Evolutionary conservation across 2,113 vertebrate species (phyloP), one percentile per base, ranked within the genome.

Genomic region (Forbesichthys papilliferus): DNA sequence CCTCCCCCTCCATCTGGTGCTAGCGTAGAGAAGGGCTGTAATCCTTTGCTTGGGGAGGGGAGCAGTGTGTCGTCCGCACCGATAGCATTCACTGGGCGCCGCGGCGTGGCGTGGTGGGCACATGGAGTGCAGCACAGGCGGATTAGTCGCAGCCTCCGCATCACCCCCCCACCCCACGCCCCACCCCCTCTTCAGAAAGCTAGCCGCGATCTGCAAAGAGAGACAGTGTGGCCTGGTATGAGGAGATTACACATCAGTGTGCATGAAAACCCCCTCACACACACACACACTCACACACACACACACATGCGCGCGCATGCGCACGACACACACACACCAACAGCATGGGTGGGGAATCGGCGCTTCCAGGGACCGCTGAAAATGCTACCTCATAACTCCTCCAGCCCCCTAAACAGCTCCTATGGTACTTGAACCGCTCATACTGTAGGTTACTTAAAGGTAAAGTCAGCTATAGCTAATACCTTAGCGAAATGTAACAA

Each of bases 61-160:
- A 62, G 85, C 86, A 84, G 79, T 69, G 87, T 91, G 89, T 86
- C 87, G 82, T 80, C 82, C 87, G 85, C 88, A 86, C 87, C 87
- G 91, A 92, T 92, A 91, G 88, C 88, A 91, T 91, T 91, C 86
- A 91, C 75, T 67, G 75, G 78, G 82, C 84, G 6, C 71, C 77
- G 18, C 71, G 74, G 83, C 72, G 84, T 83, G 86, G 73, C 84
- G 77, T 83, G 80, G 85, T 86, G 83, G 81, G 81, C 75, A 79
- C 78, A 79, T 68, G 68, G 60, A 62, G 77, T 33, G 64, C 85
- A 85, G 87, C 84, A 75, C 73, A 72, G 78, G 66, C 72, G 75
- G 90, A 92, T 92, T 90, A 92, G 83, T 78, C 68, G 59, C 54
- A 60, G 70, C 75, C 5, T 48, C 46, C 27, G 11, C 34, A 60